Base-by-base conservation (phyloP, 2,888 invertebrate genomes). In the Falcaria lacertinaria region DNA sequence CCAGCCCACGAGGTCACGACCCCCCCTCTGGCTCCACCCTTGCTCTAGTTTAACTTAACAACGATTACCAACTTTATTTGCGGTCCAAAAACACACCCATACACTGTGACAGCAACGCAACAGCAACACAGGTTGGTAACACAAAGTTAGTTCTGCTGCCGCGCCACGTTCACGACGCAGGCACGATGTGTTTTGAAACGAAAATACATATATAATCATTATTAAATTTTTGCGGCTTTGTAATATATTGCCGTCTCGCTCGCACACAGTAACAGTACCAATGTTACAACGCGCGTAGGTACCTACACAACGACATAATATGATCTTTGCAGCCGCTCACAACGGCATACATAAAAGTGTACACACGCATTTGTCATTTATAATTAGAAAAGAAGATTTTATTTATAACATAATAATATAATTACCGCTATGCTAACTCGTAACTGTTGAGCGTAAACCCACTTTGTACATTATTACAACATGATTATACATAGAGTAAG, bases 381-480 rank as follows among this genome's bases (percentile, higher is more conserved):
- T 11, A 57, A 51, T 58, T 55, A 59, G 64, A 66, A 63, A 70
- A 74, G 69, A 54, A 58, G 68, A 57, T 63, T 50, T 45, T 52
- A 52, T 53, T 57, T 50, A 51, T 50, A 43, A 50, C 17, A 37
- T 8, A 15, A 48, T 66, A 4, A 19, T 19, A 19, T 61, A 67
- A 65, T 74, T 69, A 78, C 63, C 62, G 72, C 80, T 84, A 86
- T 78, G 72, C 84, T 86, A 86, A 74, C 62, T 80, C 80, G 81
- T 82, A 81, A 73, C 68, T 77, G 64, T 80, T 85, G 89, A 88
- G 88, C 88, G 78, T 64, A 64, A 78, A 85, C 87, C 80, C 88
- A 79, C 81, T 88, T 88, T 88, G 88, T 88, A 88, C 89, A 88
- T 80, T 82, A 81, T 83, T 80, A 85, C 79, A 80, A 77, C 66